Conservation (phyloP, 1,140 invertebrate species). For the Zaprionus vittiger region DNA sequence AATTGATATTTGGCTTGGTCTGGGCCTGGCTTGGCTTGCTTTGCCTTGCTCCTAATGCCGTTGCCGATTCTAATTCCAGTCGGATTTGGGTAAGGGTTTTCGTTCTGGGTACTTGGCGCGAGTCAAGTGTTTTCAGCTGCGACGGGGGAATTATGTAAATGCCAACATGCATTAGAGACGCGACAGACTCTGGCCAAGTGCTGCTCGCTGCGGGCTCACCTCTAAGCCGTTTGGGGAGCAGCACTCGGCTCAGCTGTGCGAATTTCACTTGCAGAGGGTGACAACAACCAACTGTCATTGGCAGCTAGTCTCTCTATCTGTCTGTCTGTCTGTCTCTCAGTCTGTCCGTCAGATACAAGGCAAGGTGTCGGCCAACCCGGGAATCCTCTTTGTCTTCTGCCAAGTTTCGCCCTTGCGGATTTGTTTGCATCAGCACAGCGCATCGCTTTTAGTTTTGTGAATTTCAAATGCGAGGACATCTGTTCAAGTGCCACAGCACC, state of each 20-base stretch:
- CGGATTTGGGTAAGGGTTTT: slow-evolving; percentile 5
- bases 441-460: slow-evolving; percentile 79
- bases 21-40: slow-evolving; percentile 11
- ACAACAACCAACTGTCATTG: slow-evolving; percentile 70
- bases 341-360: not conserved
- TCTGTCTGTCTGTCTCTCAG: no score
- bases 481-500: slow-evolving; percentile 65
- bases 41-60: slow-evolving; percentile 23
- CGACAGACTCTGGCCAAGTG: slow-evolving; percentile 34
- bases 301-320: slow-evolving; percentile 27
- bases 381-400: slow-evolving; percentile 52
- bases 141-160: slow-evolving; percentile 74
- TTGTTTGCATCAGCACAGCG: slow-evolving; percentile 25
- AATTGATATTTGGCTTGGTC: slow-evolving; percentile 72
- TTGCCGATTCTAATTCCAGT: slow-evolving; percentile 25
- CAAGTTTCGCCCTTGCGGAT: slow-evolving; percentile 49
- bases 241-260: slow-evolving; percentile 65
- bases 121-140: slow-evolving; percentile 59
- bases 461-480: slow-evolving; percentile 81
- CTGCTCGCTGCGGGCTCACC: slow-evolving; percentile 12
- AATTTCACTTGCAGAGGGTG: slow-evolving; percentile 66
- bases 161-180: slow-evolving; percentile 72
- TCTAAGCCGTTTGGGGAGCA: slow-evolving; percentile 34
- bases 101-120: slow-evolving; percentile 46
- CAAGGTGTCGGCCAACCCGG: slow-evolving; percentile 60